These are phyloP conservation scores for Nymphalis c-album DNA, from an alignment of 2,888 invertebrate species.

Conservation along the genomic window DNA sequence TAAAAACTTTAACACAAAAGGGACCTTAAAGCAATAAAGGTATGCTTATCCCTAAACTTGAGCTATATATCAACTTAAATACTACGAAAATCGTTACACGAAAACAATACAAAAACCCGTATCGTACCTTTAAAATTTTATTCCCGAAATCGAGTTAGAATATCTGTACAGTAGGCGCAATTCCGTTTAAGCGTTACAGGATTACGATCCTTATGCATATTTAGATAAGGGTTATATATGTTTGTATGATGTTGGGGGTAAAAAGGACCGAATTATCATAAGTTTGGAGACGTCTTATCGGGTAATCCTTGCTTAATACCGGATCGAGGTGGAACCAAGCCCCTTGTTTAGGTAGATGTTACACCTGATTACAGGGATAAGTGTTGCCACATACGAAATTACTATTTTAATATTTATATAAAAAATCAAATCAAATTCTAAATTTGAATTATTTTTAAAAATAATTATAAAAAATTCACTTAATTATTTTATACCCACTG, in stretches of 20 bases:
- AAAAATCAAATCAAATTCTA: not conserved
- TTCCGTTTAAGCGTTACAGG: not conserved
- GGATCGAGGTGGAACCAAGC: conserved; percentile 39
- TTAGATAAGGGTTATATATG: conserved; percentile 10
- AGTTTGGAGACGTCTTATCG: conserved; percentile 61
- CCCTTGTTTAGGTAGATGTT: conserved; percentile 37
- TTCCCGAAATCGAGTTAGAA: conserved; percentile 25
- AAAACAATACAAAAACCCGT: conserved; percentile 40
- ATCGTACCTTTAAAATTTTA: conserved; percentile 31
- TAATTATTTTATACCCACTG: too few relatives aligned
- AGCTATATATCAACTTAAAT: conserved; percentile 40
- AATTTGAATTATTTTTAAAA: too few relatives aligned
- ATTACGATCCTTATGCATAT: conserved; percentile 12
- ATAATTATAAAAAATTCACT: too few relatives aligned
- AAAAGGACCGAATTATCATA: conserved; percentile 70
- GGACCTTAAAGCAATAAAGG: conserved; percentile 38
- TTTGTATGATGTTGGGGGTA: conserved; percentile 45
- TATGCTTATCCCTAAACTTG: conserved; percentile 38
- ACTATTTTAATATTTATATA: not conserved
- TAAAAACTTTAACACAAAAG: conserved; percentile 38
- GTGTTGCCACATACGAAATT: not conserved
- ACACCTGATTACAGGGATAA: conserved; percentile 11
- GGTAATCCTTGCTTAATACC: conserved; percentile 62
- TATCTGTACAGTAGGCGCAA: conserved; percentile 6
- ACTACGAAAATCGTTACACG: conserved; percentile 38